These are phyloP conservation scores for Pteropus rufus DNA, from an alignment of 2,797 vertebrate genomes.

Conservation along the genomic window DNA sequence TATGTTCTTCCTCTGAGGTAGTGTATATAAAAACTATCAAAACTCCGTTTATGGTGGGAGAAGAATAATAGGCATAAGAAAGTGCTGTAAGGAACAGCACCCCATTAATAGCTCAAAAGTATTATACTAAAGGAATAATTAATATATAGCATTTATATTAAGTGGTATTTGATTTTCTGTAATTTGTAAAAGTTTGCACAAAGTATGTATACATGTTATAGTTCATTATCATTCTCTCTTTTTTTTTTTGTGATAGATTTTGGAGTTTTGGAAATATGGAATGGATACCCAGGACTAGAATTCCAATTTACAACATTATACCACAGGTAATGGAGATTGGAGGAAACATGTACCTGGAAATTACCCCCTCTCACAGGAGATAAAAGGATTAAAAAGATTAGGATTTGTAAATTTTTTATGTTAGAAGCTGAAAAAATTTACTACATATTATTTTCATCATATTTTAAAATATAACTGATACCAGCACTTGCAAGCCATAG, in stretches of 20 bases:
- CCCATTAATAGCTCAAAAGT: not conserved
- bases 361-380: not conserved
- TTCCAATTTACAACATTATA: not conserved
- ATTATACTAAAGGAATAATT: not conserved
- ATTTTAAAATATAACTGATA: conserved; percentile 11
- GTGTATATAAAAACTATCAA: conserved; percentile 4
- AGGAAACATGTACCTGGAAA: not conserved
- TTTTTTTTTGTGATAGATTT: not conserved
- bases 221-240: not conserved
- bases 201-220: not conserved
- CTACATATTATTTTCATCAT: not conserved
- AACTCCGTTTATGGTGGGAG: not conserved
- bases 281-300: not conserved
- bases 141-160: not conserved
- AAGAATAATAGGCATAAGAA: not conserved
- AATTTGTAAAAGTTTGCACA: not conserved
- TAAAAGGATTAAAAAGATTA: not conserved
- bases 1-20: not conserved
- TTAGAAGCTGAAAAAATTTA: not conserved
- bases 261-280: not conserved
- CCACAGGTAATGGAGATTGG: not conserved
- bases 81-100: not conserved
- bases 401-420: not conserved
- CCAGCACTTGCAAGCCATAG: not conserved
- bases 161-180: not conserved